Evolutionary conservation across 2,113 vertebrate genomes (phyloP).

Genomic region (Eulemur macaco): DNA sequence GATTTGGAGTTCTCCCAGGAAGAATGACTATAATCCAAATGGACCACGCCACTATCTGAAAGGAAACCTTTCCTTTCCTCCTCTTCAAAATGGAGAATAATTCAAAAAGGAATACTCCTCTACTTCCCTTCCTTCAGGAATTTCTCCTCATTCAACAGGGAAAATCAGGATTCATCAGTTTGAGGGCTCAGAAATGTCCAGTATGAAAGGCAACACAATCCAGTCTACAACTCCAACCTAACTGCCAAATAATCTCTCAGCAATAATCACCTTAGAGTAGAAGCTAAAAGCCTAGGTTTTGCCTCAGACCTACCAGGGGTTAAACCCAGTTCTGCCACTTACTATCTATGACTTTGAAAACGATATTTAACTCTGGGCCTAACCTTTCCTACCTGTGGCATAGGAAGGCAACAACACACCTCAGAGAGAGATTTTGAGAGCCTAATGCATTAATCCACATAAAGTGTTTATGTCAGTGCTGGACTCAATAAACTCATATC

Average conservation of each 20-base stretch:
- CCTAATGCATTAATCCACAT: neutral
- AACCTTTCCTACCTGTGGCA: neutral
- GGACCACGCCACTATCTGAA: neutral
- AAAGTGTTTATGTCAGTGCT: neutral
- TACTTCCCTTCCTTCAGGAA: neutral
- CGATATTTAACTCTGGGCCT: neutral
- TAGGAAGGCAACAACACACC: neutral
- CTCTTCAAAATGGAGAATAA: neutral
- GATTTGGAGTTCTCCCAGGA: neutral
- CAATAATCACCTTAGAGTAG: neutral
- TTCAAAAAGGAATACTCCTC: neutral
- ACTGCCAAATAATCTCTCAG: neutral
- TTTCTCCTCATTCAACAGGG: neutral
- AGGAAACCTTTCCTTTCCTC: neutral
- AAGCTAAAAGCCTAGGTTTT: neutral
- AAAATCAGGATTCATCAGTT: neutral
- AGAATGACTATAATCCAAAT: neutral
- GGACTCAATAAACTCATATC: neutral
- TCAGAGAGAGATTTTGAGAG: conserved; percentile 2
- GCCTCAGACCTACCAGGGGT: neutral
- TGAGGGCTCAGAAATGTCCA: neutral
- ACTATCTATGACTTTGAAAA: neutral
- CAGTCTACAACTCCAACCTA: neutral
- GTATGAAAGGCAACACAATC: neutral
- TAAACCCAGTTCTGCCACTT: neutral